Evolutionary conservation across 2,797 vertebrate species (phyloP).

Genomic region (Microctenopoma steveboyesi): DNA sequence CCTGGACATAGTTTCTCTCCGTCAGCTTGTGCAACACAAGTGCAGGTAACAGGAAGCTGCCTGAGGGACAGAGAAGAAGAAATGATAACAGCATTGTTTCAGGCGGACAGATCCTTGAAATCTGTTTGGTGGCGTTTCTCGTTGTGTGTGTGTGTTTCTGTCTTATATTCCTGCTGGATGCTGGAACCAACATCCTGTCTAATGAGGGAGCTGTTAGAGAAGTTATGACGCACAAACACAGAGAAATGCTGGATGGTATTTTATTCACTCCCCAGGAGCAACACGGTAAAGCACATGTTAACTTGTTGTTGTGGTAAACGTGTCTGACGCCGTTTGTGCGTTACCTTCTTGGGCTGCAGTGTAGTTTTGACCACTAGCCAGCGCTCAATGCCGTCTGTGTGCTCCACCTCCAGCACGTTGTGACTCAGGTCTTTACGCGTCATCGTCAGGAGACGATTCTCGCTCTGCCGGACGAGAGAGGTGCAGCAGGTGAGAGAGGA

Average conservation of each 20-base stretch:
- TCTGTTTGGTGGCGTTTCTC: conserved; percentile 4
- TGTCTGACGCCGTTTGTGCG: not conserved
- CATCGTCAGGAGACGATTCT: conserved; percentile 80
- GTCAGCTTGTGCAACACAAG: conserved; percentile 34
- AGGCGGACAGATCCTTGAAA: conserved; percentile 33
- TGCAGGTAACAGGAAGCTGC: conserved; percentile 24
- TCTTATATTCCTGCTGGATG: not conserved
- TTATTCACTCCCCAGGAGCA: not conserved
- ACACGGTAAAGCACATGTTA: not conserved
- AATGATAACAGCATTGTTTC: not conserved
- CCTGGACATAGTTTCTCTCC: conserved; percentile 10
- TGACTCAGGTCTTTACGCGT: conserved; percentile 82
- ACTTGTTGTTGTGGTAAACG: not conserved
- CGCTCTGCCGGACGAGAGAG: conserved; percentile 61
- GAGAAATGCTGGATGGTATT: not conserved
- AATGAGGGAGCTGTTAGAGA: conserved; percentile 10
- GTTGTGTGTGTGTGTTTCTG: not conserved
- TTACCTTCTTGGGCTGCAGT: conserved; percentile 81
- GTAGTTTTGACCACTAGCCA: conserved; percentile 85
- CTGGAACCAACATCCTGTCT: conserved; percentile 9
- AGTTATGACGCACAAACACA: conserved; percentile 31
- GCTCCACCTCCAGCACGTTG: conserved; percentile 82
- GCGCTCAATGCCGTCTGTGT: conserved; percentile 79
- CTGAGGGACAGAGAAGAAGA: conserved; percentile 21
- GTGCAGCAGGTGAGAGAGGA: not conserved